Evolutionary conservation across 2,888 invertebrate genomes (phyloP).

Genomic region (Eretmocerus hayati): DNA sequence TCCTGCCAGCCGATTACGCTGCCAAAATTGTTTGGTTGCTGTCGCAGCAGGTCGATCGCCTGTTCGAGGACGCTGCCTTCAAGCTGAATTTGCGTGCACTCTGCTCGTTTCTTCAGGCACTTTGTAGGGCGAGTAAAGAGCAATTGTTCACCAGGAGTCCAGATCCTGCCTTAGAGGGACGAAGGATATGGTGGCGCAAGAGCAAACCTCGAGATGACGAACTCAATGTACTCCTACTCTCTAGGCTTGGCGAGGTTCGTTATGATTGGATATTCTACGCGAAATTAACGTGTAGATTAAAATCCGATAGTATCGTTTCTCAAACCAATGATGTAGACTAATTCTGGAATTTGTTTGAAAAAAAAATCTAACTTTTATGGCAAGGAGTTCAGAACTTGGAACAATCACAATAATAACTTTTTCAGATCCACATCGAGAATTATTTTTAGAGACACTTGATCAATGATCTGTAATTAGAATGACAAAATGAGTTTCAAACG

Average conservation of each 20-base stretch:
- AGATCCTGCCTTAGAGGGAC: conserved; percentile 33
- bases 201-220: conserved; percentile 42
- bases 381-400: too few species aligned
- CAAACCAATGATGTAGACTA: too few species aligned
- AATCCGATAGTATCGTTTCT: too few species aligned
- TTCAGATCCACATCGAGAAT: too few species aligned
- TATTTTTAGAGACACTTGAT: too few species aligned
- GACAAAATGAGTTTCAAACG: too few species aligned
- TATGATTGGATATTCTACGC: too few species aligned
- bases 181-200: conserved; percentile 44
- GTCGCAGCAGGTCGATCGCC: conserved; percentile 81
- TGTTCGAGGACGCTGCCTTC: conserved; percentile 84
- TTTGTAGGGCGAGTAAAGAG: conserved; percentile 80
- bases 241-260: conserved; percentile 79
- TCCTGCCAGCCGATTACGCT: conserved; percentile 70
- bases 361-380: too few species aligned
- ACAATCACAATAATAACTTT: too few species aligned
- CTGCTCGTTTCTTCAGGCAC: conserved; percentile 70
- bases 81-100: conserved; percentile 80
- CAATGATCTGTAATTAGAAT: too few species aligned
- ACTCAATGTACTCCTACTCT: conserved; percentile 56
- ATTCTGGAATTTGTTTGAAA: too few species aligned
- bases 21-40: conserved; percentile 85
- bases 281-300: too few species aligned
- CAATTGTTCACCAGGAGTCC: conserved; percentile 51